Percentiles rank a stretch among this genome's conserved stretches.
Conservation (phyloP, 1,140 invertebrate genomes). For the Ctenoplectra terminalis region DNA sequence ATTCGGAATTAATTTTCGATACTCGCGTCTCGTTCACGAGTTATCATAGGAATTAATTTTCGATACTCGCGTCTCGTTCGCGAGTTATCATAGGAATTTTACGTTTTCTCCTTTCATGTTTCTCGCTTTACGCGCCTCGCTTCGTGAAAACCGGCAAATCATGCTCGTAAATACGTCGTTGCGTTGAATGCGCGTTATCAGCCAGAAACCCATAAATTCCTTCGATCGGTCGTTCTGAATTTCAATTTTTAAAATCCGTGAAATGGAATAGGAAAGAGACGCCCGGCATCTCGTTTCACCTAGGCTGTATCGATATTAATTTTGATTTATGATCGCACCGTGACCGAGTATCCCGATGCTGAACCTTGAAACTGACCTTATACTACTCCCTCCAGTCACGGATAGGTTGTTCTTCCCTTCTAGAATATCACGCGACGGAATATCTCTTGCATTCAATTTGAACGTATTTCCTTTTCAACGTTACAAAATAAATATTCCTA, state of each 20-base stretch:
- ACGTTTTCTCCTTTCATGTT: neutral
- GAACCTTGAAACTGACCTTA: conserved; percentile 46
- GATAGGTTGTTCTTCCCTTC: neutral
- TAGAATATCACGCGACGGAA: too few species aligned
- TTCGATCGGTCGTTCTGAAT: conserved; percentile 1
- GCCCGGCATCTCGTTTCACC: neutral
- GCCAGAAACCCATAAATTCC: conserved; percentile 24
- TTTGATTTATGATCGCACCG: conserved; percentile 35
- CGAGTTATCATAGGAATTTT: too few species aligned
- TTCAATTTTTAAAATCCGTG: neutral
- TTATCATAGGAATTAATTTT: too few species aligned
- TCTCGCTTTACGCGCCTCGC: neutral
- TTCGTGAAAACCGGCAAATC: neutral
- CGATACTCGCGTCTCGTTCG: too few species aligned
- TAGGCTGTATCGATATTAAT: conserved; percentile 14
- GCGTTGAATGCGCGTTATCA: neutral
- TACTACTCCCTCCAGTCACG: neutral
- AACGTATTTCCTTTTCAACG: too few species aligned
- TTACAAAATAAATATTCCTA: too few species aligned
- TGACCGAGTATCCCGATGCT: conserved; percentile 14
- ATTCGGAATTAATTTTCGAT: too few species aligned
- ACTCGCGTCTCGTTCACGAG: too few species aligned
- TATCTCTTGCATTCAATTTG: too few species aligned
- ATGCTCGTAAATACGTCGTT: conserved; percentile 6
- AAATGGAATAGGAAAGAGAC: neutral